Percentiles rank a stretch among this genome's conserved stretches.
These are phyloP conservation scores for Elaphurus davidianus DNA, from an alignment of 2,113 vertebrate species.

Conservation along the genomic window DNA sequence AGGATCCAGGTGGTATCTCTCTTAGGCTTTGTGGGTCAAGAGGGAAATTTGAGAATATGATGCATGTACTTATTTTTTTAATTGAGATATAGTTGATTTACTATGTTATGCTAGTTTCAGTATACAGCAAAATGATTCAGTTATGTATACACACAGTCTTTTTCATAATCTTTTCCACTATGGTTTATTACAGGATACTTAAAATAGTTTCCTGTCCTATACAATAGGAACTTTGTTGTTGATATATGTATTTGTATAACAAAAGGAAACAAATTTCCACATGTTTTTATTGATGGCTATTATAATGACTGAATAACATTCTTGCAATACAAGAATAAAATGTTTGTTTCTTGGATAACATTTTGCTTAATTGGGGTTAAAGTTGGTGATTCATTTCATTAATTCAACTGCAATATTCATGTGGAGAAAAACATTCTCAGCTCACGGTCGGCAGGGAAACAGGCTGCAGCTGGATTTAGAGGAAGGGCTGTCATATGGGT, in stretches of 20 bases:
- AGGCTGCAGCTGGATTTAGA: rapidly evolving
- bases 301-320: not conserved
- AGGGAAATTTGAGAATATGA: not conserved
- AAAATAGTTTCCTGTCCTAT: not conserved
- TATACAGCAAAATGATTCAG: not conserved
- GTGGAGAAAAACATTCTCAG: not conserved
- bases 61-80: not conserved
- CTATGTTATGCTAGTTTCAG: not conserved
- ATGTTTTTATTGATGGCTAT: not conserved
- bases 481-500: rapidly evolving
- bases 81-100: not conserved
- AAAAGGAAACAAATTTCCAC: not conserved
- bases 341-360: not conserved
- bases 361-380: not conserved
- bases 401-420: too few species aligned
- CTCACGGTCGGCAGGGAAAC: rapidly evolving
- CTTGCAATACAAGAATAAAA: not conserved
- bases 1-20: too few species aligned
- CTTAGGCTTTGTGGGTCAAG: not conserved
- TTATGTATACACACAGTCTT: not conserved
- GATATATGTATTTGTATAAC: not conserved
- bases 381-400: not conserved
- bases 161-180: not conserved
- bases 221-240: not conserved
- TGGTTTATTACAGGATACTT: not conserved